Percentiles rank a stretch among this genome's conserved stretches.
These are phyloP conservation scores for Dynastes tityus DNA, from an alignment of 2,888 invertebrate species.

Conservation along the genomic window DNA sequence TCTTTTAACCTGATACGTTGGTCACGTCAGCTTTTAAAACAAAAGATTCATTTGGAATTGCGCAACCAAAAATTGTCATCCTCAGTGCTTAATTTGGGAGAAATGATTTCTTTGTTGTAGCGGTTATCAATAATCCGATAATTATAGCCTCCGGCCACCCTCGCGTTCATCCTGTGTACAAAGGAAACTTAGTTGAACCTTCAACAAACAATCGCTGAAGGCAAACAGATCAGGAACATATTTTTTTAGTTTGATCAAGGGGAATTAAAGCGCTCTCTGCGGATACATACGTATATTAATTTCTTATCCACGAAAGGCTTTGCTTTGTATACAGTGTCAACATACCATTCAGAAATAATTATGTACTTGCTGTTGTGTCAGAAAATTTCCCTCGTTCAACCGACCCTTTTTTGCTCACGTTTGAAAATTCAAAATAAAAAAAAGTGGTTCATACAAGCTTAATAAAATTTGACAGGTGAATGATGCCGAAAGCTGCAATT, in stretches of 20 bases:
- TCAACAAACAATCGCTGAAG: slow-evolving; percentile 26
- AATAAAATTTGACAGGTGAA: no score
- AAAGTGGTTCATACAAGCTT: no score
- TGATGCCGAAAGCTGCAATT: no score
- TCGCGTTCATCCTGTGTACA: slow-evolving; percentile 10
- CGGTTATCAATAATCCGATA: slow-evolving; percentile 34
- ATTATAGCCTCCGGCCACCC: slow-evolving; percentile 24
- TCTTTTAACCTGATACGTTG: no score
- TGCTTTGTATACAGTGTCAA: not conserved
- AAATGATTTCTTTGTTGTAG: slow-evolving; percentile 14
- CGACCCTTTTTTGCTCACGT: no score
- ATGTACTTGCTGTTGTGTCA: no score
- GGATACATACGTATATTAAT: not conserved
- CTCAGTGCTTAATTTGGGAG: not conserved
- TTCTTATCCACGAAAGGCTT: not conserved
- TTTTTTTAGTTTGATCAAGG: not conserved
- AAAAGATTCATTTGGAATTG: no score
- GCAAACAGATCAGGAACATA: not conserved
- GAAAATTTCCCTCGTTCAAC: no score
- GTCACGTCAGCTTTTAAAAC: no score
- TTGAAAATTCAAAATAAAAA: no score
- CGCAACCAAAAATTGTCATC: not conserved
- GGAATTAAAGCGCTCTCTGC: not conserved
- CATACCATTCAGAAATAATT: no score
- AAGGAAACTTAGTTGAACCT: slow-evolving; percentile 15